Evolutionary conservation across 2,113 vertebrate species (phyloP).

Genomic region (Trogon melanurus): DNA sequence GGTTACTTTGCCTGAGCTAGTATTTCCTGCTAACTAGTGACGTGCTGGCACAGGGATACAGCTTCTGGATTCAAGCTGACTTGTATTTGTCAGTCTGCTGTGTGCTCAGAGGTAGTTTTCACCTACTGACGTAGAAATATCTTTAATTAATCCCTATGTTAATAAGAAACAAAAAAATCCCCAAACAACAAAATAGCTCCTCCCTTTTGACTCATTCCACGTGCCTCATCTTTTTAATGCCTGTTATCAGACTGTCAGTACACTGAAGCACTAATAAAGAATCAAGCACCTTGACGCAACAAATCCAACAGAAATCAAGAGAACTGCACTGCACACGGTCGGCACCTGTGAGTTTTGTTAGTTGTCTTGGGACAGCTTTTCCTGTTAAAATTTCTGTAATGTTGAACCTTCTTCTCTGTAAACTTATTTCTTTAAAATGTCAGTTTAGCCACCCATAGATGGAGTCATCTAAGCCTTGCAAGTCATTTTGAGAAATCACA

Average conservation of each 20-base stretch:
- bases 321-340: neutral
- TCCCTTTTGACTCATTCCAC: neutral
- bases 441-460: neutral
- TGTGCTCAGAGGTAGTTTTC: neutral
- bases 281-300: neutral
- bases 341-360: neutral
- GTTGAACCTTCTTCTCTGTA: neutral
- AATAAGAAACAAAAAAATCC: neutral
- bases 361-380: neutral
- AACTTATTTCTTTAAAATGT: neutral
- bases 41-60: neutral
- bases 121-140: neutral
- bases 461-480: neutral
- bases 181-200: neutral
- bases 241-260: neutral
- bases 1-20: neutral
- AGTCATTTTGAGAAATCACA: conserved; percentile 5
- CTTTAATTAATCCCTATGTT: neutral
- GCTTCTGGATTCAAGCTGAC: neutral
- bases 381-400: neutral
- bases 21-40: neutral
- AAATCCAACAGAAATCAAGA: neutral
- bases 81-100: neutral
- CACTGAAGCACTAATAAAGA: neutral
- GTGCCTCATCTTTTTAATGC: neutral